These are phyloP conservation scores for Aulostomus chinensis DNA, from an alignment of 2,797 vertebrate species.

Conservation along the genomic window DNA sequence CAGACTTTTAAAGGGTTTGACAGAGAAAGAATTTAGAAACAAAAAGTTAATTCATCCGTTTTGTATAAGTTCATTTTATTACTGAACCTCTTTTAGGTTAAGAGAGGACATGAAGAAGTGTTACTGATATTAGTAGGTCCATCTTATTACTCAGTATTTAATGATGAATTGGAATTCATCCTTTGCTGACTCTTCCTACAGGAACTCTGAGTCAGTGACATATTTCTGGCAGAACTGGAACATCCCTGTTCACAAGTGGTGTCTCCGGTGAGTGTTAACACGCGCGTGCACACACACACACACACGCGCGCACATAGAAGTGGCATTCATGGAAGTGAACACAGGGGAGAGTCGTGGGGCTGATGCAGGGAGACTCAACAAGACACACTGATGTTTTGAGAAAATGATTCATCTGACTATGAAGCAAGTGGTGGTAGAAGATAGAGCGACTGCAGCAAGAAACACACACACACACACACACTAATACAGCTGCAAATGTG, in stretches of 20 bases:
- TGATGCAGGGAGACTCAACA: conserved; percentile 37
- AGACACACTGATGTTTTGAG: conserved; percentile 49
- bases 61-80: no score
- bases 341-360: conserved; percentile 6
- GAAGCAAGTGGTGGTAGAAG: conserved; percentile 40
- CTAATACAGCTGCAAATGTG: conserved; percentile 16
- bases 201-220: conserved; percentile 90
- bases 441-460: conserved; percentile 34
- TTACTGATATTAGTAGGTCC: not conserved
- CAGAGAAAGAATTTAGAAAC: no score
- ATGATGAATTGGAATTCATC: not conserved
- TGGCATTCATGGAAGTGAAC: conserved; percentile 31
- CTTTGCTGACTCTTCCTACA: conserved; percentile 57
- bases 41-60: no score
- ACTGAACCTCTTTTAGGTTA: no score
- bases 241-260: conserved; percentile 96
- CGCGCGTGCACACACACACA: conserved; percentile 25
- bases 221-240: conserved; percentile 99
- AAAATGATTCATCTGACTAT: conserved; percentile 52
- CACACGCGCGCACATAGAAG: conserved; percentile 20
- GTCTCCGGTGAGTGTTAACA: conserved; percentile 87
- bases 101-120: no score
- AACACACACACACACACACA: conserved; percentile 9
- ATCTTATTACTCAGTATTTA: not conserved
- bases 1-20: no score